Base-by-base conservation (phyloP, 2,888 invertebrate species). In the Drosophila pegasa region DNA sequence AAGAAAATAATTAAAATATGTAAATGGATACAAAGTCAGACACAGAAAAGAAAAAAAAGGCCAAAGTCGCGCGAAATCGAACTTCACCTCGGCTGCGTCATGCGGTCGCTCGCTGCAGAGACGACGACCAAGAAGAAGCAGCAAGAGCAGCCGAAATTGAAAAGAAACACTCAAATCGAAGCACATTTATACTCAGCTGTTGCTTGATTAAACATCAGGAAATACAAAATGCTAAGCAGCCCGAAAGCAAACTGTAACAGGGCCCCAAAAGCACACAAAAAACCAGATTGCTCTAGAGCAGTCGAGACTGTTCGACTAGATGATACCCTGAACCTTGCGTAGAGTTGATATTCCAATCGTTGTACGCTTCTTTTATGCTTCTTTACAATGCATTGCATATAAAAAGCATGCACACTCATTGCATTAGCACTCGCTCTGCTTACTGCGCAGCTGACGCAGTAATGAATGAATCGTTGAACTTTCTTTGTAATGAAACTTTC, bases 191-290 rank as follows among this genome's bases (percentile, higher is more conserved):
- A 50, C 63, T 66, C 52, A 52, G 43, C 33, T 55, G 55, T 59
- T 72, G 69, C 50, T 69, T 86, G 87, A 81, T 85, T 85, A 74
- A 80, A 76, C 62, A 87, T 75, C 87, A 82, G 85, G 85, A 86
- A 86, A 78, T 78, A 85, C 56, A 85, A 85, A 85, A 85, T 85
- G 85, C 85, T 68, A 86, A 85, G 50, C 68, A 87, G 78, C 52
- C 48, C 67, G 67, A 70, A 72, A 70, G 57, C 79, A 81, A 85
- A 85, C 78, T 84, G 81, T 84, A 82, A 82, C 81, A 82, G 74
- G 63, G 78, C 62, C 69, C 70, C 38, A 62, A 50, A 51, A 56
- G n/a, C n/a, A n/a, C n/a, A n/a, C n/a, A 25, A 22, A 41, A 41
- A 22, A n/a, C n/a, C n/a, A n/a, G n/a, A n/a, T n/a, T n/a, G n/a